A percentile compares a stretch with the other conserved stretches of the same genome.
These are phyloP conservation scores for Drosophila nigrodunni DNA, from an alignment of 1,140 invertebrate genomes.

Conservation along the genomic window DNA sequence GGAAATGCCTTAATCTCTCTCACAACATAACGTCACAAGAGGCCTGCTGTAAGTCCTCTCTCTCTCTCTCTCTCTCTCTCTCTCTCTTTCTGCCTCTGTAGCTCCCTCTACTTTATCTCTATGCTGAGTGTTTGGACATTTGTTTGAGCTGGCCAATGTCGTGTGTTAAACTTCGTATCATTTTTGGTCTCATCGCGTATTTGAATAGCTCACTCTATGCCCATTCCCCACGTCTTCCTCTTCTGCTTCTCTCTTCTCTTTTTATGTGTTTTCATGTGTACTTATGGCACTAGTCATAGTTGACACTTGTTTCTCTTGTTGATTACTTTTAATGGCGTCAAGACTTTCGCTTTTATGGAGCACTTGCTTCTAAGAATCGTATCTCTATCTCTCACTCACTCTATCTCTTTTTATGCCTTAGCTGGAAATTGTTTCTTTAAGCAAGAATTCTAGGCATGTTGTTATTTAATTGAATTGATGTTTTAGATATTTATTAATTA, in stretches of 20 bases:
- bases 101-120: background rate
- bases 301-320: constrained; percentile 70
- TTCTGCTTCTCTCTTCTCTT: constrained; percentile 23
- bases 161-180: constrained; percentile 10
- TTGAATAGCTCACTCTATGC: constrained; percentile 8
- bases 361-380: constrained; percentile 70
- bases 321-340: constrained; percentile 78
- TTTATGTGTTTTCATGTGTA: constrained; percentile 55
- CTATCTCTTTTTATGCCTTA: constrained; percentile 34
- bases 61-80: background rate
- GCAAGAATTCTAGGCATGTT: background rate
- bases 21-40: constrained; percentile 56
- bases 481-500: background rate
- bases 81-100: constrained; percentile 17
- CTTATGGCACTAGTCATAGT: constrained; percentile 78
- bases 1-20: constrained; percentile 78
- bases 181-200: constrained; percentile 9
- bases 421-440: constrained; percentile 50
- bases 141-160: constrained; percentile 52
- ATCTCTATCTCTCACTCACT: constrained; percentile 40
- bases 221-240: constrained; percentile 1
- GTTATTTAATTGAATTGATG: background rate
- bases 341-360: constrained; percentile 81
- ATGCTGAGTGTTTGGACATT: constrained; percentile 52
- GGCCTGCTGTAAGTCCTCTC: constrained; percentile 12